Base-by-base conservation (phyloP, 1,140 invertebrate genomes). In the Oryctes rhinoceros region DNA sequence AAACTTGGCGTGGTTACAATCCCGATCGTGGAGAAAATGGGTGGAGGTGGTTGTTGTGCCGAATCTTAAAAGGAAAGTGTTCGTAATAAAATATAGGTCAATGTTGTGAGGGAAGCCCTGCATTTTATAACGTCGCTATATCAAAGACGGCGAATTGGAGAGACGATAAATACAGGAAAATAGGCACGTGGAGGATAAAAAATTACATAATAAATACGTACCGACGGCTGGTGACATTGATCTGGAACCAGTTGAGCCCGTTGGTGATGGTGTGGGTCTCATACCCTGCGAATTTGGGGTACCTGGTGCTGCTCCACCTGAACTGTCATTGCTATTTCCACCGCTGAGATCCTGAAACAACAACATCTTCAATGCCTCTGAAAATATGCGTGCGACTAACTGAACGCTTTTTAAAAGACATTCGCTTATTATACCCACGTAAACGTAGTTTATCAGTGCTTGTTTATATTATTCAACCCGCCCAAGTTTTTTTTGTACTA, bases 181-280 rank as follows among this genome's bases (percentile, higher is more conserved):
- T 30, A 30, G 39, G 39, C 39, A 44, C 39, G 39, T 44, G 39
- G 39, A 30, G 24, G 24, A 30, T 2, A 30, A 30, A 30, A 30
- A 30, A 30, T 30, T 30, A 30, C 39, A 39, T 4, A 39, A 39
- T 39, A 81, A 67, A 79, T 83, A 92, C 94, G 92, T 88, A 97
- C 96, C 96, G 87, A 97, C 95, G 90, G 96, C 96, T 86, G 96
- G 96, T 88, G 96, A 98, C 94, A 97, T 97, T 88, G 96, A 98
- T 89, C 96, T 92, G 85, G 96, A 97, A 87, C 96, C 96, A 85
- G 94, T 94, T 85, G 95, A 97, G 86, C 96, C 96, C 86, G 96
- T 97, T 84, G 96, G 96, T 86, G 96, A 97, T 85, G 96, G 96
- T 85, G 95, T 96, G 81, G 96, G 96, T 89, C 96, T 94, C 92